Percentiles rank a stretch among this genome's conserved stretches.
Conservation (phyloP, 2,113 vertebrate genomes). For the Oreamnos americanus region DNA sequence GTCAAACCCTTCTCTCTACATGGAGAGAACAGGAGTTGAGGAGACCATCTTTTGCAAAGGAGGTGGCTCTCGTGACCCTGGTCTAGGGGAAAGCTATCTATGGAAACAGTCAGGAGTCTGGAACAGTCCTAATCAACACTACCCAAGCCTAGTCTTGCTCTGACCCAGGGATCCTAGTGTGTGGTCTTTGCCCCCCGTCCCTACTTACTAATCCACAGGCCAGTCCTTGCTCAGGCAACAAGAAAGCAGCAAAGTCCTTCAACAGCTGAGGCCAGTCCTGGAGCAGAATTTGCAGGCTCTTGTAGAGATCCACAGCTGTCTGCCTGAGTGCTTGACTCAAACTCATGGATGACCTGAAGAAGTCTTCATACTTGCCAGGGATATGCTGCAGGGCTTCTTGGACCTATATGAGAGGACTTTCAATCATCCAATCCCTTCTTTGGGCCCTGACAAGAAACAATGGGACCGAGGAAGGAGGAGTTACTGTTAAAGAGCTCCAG, state of each 20-base stretch:
- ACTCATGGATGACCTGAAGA: conserved; percentile 90
- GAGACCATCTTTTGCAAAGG: background rate
- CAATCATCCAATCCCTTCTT: background rate
- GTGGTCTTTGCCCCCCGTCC: accelerated
- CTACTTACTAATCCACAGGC: conserved; percentile 93
- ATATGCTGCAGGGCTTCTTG: conserved; percentile 87
- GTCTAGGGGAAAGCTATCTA: no score
- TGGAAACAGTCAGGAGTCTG: background rate
- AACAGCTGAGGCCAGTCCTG: conserved; percentile 90
- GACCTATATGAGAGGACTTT: conserved; percentile 80
- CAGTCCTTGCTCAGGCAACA: conserved; percentile 93
- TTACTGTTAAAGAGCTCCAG: background rate
- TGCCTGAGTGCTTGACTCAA: conserved; percentile 83
- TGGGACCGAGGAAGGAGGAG: background rate
- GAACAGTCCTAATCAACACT: background rate
- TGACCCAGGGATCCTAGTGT: background rate
- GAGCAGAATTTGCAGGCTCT: conserved; percentile 85
- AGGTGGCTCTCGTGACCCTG: background rate
- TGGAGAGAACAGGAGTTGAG: background rate
- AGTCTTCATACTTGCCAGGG: conserved; percentile 91
- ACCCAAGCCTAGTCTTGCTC: background rate
- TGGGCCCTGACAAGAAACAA: background rate
- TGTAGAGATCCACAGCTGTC: conserved; percentile 88
- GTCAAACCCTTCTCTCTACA: background rate
- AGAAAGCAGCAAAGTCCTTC: conserved; percentile 94